Evolutionary conservation across 2,113 vertebrate species (phyloP).

Genomic region (Danionella cerebrum): DNA sequence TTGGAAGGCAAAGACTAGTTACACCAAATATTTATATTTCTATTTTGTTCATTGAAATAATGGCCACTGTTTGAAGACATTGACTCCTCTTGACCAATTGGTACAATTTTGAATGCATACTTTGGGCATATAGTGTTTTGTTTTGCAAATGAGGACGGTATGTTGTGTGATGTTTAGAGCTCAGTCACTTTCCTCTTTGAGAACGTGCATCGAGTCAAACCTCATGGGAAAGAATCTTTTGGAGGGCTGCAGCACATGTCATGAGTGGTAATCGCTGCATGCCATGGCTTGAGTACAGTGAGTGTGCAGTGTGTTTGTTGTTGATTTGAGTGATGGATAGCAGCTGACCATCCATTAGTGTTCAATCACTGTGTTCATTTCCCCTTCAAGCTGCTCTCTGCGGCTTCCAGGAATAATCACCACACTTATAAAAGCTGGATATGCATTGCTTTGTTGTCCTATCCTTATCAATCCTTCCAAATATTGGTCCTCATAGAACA

Average conservation of each 20-base stretch:
- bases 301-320: background rate
- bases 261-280: background rate
- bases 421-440: background rate
- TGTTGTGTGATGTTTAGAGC: background rate
- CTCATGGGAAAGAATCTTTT: background rate
- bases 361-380: background rate
- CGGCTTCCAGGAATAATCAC: constrained; percentile 30
- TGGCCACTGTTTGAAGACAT: no score
- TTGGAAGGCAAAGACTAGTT: no score
- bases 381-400: background rate
- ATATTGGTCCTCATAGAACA: background rate
- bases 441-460: background rate
- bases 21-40: no score
- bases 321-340: constrained; percentile 18
- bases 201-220: background rate
- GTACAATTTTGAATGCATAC: background rate
- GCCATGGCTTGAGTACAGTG: background rate
- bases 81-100: no score
- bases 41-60: no score
- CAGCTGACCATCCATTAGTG: background rate
- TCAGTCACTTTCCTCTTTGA: background rate
- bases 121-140: no score
- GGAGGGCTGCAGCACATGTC: background rate
- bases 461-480: constrained; percentile 1
- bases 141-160: no score